A percentile compares a stretch with the other conserved stretches of the same genome.
Conservation (phyloP, 2,888 invertebrate species). For the Himalopsyche kuldschensis region DNA sequence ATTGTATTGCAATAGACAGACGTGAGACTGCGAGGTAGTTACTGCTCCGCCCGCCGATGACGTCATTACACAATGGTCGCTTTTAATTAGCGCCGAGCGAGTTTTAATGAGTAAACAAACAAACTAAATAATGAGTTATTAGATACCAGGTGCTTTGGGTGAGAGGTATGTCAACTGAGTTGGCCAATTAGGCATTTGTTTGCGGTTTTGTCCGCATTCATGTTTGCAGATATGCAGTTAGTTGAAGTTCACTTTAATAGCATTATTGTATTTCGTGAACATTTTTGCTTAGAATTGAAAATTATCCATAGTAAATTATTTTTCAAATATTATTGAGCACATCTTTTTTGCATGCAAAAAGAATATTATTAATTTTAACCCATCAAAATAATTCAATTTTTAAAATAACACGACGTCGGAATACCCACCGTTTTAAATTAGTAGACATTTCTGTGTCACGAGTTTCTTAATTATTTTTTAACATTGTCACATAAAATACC, state of each 20-base stretch:
- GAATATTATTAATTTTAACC: too few species aligned
- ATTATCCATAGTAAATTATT: too few species aligned
- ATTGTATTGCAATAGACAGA: background rate
- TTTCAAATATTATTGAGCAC: too few species aligned
- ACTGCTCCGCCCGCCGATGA: background rate
- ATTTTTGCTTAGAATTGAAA: background rate
- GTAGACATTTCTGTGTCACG: too few species aligned
- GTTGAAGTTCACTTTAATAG: background rate
- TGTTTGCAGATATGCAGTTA: background rate
- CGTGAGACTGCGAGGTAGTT: background rate
- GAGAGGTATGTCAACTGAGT: conserved; percentile 7
- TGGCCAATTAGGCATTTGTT: conserved; percentile 5
- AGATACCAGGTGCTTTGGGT: conserved; percentile 9
- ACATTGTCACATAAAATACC: too few species aligned
- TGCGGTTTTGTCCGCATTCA: background rate
- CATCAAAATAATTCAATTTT: too few species aligned
- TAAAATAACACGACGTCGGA: too few species aligned
- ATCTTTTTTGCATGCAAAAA: too few species aligned
- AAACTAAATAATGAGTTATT: conserved; percentile 26
- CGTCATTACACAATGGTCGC: conserved; percentile 10
- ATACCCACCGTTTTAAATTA: too few species aligned
- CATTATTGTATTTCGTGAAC: background rate
- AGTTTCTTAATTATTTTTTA: too few species aligned
- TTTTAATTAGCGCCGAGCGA: conserved; percentile 9
- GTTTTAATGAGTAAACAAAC: conserved; percentile 11